Base-by-base conservation (phyloP, 2,888 invertebrate species). In the Zaprionus bogoriensis region DNA sequence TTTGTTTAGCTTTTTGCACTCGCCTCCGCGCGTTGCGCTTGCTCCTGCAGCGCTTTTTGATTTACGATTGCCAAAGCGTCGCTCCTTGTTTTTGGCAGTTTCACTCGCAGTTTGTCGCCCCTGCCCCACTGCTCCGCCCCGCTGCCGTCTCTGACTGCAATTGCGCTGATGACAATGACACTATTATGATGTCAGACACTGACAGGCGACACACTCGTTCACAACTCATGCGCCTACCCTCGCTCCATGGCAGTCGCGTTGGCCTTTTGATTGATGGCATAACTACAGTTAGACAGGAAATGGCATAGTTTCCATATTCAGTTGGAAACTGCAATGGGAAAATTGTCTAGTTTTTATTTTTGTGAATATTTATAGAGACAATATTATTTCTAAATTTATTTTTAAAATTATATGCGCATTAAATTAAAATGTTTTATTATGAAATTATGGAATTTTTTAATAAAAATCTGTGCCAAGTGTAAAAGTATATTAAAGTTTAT, bases 141-240 rank as follows among this genome's bases (percentile, higher is more conserved):
- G 20, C 12, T 44, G 42, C 19, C 36, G 27, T 51, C 19, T 25
- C 39, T 28, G 53, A 47, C 48, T 65, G 63, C 79, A 77, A 61
- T 68, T 64, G 67, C 62, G 57, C 28, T 63, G 83, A 62, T 80
- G 87, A 83, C 87, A 77, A 65, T 77, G 85, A 80, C 77, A 80
- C 87, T 87, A 87, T 81, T 87, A 81, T 80, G 80, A 80, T 81
- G 80, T 81, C 87, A 84, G 65, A 77, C 68, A 57, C 61, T 74
- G 80, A 81, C 80, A 84, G 74, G 61, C 77, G 52, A 81, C 80
- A 81, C 20, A 66, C 68, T 86, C 69, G 69, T 76, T 68, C 78
- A 62, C 67, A 32, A 46, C 52, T 12, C 39, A 45, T 48, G 2
- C 17, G 7, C 10, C 32, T 36, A 4, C 14, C 41, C 2, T 3